phyloP scores from a whole-genome alignment of 2,888 invertebrate species.

The Agapostemon virescens region DNA sequence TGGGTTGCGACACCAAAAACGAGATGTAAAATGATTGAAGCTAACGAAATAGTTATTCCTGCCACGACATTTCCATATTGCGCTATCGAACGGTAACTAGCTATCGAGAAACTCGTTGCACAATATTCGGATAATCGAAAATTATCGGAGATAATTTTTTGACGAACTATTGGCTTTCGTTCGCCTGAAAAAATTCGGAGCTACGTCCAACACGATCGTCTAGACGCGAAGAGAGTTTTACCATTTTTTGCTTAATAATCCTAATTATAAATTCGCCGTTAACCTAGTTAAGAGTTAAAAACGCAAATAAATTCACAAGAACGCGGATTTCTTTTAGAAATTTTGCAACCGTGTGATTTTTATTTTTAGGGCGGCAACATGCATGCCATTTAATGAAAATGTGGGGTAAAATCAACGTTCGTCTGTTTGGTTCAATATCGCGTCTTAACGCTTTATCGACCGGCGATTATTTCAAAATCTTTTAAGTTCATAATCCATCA shows the following conservation, averaged over 20 bases:
- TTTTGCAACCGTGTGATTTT: background rate
- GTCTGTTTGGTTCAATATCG: too few relatives aligned
- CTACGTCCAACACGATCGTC: background rate
- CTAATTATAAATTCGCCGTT: background rate
- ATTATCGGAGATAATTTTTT: too few relatives aligned
- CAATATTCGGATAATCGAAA: background rate
- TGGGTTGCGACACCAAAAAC: background rate
- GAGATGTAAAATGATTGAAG: background rate
- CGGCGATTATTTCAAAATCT: too few relatives aligned
- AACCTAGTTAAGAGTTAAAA: background rate
- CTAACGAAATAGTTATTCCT: background rate
- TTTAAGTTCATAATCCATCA: too few relatives aligned
- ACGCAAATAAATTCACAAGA: background rate
- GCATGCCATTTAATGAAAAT: background rate
- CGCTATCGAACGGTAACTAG: background rate
- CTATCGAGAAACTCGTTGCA: background rate
- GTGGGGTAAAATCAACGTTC: too few relatives aligned
- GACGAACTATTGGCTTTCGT: background rate
- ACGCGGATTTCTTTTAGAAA: slow-evolving; percentile 5
- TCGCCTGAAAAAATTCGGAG: background rate
- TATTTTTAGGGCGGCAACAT: background rate
- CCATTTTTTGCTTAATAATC: background rate
- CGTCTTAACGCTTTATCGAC: too few relatives aligned
- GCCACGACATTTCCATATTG: background rate
- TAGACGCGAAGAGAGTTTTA: background rate